Conservation (phyloP, 2,888 invertebrate genomes). For the Octonoba sinensis region DNA sequence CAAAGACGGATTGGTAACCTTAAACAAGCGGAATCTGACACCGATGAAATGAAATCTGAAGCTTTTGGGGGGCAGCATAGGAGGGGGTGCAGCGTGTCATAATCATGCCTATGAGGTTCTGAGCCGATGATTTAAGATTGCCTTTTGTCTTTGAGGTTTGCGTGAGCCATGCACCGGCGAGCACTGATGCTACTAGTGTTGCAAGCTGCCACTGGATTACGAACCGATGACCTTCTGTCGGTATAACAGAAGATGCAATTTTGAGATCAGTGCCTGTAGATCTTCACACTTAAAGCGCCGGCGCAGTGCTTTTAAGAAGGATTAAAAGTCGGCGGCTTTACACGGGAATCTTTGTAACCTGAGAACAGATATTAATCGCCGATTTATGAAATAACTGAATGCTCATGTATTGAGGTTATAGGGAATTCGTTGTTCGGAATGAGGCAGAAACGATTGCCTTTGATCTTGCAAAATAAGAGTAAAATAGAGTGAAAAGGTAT, state of each 20-base stretch:
- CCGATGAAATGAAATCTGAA: too few relatives aligned
- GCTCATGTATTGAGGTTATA: background rate
- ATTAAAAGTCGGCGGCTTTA: conserved; percentile 33
- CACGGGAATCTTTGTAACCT: conserved; percentile 30
- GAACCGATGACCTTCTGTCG: conserved; percentile 29
- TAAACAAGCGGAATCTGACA: too few relatives aligned
- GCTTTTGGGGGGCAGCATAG: too few relatives aligned
- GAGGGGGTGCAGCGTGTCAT: too few relatives aligned
- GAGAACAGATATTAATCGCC: conserved; percentile 42
- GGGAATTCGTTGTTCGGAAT: too few relatives aligned
- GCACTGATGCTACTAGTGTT: conserved; percentile 12
- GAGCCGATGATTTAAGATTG: conserved; percentile 57
- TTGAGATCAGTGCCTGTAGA: background rate
- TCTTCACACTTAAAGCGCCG: conserved; percentile 3
- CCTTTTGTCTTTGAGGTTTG: conserved; percentile 51
- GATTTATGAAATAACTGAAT: conserved; percentile 32
- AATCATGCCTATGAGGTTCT: conserved; percentile 12
- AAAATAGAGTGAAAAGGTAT: too few relatives aligned
- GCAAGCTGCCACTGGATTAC: conserved; percentile 44
- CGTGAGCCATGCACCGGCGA: conserved; percentile 36
- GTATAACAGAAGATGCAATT: conserved; percentile 29
- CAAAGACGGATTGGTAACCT: too few relatives aligned
- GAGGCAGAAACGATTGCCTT: too few relatives aligned
- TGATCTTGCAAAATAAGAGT: too few relatives aligned
- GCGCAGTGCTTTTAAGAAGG: conserved; percentile 23